Base-by-base conservation (phyloP, 2,888 invertebrate species). In the Gastracanthus pulcherrimus region DNA sequence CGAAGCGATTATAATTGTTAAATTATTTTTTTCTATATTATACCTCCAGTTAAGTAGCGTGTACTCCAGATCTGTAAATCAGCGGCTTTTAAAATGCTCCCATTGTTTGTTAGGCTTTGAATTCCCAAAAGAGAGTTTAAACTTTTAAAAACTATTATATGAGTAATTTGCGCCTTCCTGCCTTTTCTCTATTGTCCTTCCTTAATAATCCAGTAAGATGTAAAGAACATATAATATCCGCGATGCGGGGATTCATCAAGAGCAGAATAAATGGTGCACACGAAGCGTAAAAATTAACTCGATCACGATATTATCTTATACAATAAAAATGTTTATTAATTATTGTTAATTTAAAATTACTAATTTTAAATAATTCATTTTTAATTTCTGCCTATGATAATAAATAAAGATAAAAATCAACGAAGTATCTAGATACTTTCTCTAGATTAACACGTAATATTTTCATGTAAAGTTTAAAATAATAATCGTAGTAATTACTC, bases 111-210 rank as follows among this genome's bases (percentile, higher is more conserved):
- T 36, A 19, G 51, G 26, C 48, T 36, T 48, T 1, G 29, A 34
- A 31, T 26, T 34, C 29, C 55, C 23, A 7, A 58, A 41, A n/a
- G 58, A 31, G 31, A 67, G 29, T 41, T 67, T 23, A 29, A 58
- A 58, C 26, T 55, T 67, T 67, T 31, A 31, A 55, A 45, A 75
- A 5, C 51, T 55, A 51, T 45, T 19, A 34, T 9, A 0, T 5
- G 72, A 60, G 48, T 36, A 64, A 75, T 64, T 75, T 34, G 9
- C 48, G 34, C 45, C 34, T 62, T 74, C 60, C 45, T 29, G 62
- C 5, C 19, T 13, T 11, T 7, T 23, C 23, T 34, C 9, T 29
- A 62, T 26, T 74, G 13, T 62, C 45, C 45, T 34, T 4, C 26
- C 13, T 29, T 29, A 58, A 58, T 58, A 58, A 58, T 58, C 58